phyloP scores from a whole-genome alignment of 1,140 invertebrate species.

The Helicoverpa armigera region DNA sequence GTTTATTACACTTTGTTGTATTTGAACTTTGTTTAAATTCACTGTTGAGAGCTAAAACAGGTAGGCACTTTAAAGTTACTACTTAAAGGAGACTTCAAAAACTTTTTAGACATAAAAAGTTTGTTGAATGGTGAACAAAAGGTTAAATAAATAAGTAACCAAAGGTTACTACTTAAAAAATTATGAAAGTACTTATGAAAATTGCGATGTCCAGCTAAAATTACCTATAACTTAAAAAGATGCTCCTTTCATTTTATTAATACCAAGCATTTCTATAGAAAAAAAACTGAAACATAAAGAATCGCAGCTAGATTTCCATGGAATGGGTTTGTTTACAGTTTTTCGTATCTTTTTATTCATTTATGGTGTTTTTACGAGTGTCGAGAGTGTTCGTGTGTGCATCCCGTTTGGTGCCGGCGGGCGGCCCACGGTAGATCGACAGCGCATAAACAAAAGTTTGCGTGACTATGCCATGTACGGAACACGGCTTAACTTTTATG shows the following conservation, averaged over 20 bases:
- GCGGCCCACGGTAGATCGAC: neutral
- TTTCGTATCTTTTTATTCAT: constrained; percentile 48
- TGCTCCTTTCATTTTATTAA: neutral
- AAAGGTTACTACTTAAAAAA: neutral
- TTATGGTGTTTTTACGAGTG: constrained; percentile 47
- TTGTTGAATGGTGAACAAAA: neutral
- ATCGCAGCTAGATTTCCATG: constrained; percentile 4
- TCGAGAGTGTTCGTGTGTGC: constrained; percentile 36
- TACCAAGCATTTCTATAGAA: neutral
- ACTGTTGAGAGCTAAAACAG: neutral
- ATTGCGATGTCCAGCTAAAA: too few relatives aligned
- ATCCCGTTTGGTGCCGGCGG: constrained; percentile 4
- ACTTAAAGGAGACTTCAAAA: neutral
- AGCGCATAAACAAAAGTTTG: constrained; percentile 40
- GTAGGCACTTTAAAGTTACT: neutral
- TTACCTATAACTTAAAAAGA: neutral
- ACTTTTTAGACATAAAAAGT: neutral
- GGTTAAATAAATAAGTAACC: neutral
- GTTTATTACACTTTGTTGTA: constrained; percentile 7
- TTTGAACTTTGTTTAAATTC: constrained; percentile 2
- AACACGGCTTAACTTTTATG: constrained; percentile 28
- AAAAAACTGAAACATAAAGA: neutral
- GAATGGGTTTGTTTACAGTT: constrained; percentile 46
- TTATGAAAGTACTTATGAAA: too few relatives aligned
- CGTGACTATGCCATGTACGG: constrained; percentile 13